phyloP scores from a whole-genome alignment of 2,888 invertebrate species.

The Mythimna pallens region DNA sequence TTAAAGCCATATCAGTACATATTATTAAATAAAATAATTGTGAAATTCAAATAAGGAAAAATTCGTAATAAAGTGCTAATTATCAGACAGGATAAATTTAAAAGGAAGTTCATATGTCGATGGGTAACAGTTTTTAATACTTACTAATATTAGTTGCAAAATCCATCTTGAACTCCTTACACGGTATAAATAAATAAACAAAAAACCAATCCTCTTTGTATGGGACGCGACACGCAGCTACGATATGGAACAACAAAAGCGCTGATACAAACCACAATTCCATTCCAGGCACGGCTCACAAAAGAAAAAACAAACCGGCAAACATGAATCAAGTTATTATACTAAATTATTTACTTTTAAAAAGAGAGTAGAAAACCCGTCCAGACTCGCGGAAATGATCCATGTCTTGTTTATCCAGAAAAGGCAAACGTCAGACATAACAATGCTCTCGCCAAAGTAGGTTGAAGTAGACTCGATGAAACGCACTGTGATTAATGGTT shows the following conservation, averaged over 20 bases:
- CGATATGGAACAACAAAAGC: conserved; percentile 51
- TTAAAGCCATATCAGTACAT: no score
- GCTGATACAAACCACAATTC: conserved; percentile 55
- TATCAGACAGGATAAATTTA: conserved; percentile 5
- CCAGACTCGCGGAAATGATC: conserved; percentile 69
- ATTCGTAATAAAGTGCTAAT: not conserved
- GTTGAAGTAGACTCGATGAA: conserved; percentile 75
- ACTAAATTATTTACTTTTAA: conserved; percentile 48
- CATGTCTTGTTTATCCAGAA: conserved; percentile 73
- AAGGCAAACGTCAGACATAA: conserved; percentile 71
- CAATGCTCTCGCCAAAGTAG: conserved; percentile 72
- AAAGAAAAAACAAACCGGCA: conserved; percentile 61
- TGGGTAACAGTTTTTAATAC: not conserved
- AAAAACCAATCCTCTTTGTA: conserved; percentile 52
- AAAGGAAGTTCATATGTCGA: not conserved
- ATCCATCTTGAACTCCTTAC: not conserved
- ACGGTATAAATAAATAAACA: conserved; percentile 42
- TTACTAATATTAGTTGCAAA: conserved; percentile 15
- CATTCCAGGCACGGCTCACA: conserved; percentile 58
- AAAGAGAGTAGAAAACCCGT: conserved; percentile 53
- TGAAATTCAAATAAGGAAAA: not conserved
- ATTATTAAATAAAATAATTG: not conserved
- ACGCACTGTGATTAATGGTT: conserved; percentile 80
- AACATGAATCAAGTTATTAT: conserved; percentile 53
- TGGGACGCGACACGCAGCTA: conserved; percentile 38